phyloP scores from a whole-genome alignment of 2,113 vertebrate species.

The Salvelinus sp. region DNA sequence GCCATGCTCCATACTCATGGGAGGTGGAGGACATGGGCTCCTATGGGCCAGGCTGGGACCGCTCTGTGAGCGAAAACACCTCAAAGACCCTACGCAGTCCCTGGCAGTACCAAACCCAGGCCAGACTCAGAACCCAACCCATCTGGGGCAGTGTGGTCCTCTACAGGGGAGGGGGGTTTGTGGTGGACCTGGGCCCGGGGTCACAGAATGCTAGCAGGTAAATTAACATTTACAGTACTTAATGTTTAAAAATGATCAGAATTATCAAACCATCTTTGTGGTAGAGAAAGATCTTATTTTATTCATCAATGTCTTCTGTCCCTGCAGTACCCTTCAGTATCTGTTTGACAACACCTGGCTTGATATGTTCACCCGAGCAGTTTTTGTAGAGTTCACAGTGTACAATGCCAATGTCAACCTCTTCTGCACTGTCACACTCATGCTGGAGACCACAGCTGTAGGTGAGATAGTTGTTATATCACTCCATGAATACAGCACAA shows the following conservation, averaged over 20 bases:
- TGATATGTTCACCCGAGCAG: constrained; percentile 84
- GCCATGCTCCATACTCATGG: constrained; percentile 80
- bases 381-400: constrained; percentile 93
- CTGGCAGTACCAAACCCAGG: constrained; percentile 86
- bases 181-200: constrained; percentile 81
- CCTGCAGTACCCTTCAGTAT: constrained; percentile 81
- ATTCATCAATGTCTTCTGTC: too few relatives aligned
- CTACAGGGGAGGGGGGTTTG: constrained; percentile 90
- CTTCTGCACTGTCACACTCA: constrained; percentile 86
- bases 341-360: constrained; percentile 88
- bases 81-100: constrained; percentile 56
- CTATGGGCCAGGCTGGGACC: constrained; percentile 82
- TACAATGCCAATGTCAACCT: constrained; percentile 96
- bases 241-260: too few relatives aligned
- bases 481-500: not conserved
- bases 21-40: constrained; percentile 81
- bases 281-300: too few relatives aligned
- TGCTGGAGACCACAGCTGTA: constrained; percentile 85
- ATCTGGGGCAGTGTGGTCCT: constrained; percentile 82
- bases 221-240: too few relatives aligned
- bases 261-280: too few relatives aligned
- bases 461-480: constrained; percentile 69
- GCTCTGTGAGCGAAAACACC: constrained; percentile 42
- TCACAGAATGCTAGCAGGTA: constrained; percentile 80
- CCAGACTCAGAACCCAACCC: constrained; percentile 72